phyloP scores from a whole-genome alignment of 2,797 vertebrate species.

The Acipenser oxyrinchus region DNA sequence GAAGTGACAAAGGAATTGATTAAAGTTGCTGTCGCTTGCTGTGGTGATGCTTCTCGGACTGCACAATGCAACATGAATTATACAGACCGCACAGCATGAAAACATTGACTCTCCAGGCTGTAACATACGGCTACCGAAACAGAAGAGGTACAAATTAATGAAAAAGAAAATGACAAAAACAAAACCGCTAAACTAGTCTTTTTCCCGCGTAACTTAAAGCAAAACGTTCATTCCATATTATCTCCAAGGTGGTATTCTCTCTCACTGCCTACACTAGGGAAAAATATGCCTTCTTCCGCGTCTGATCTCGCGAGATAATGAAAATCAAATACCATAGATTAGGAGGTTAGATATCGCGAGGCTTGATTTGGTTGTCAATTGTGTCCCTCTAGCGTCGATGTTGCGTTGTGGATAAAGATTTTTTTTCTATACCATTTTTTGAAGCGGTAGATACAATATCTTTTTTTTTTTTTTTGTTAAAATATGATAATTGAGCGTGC shows the following conservation, averaged over 20 bases:
- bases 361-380: neutral
- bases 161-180: neutral
- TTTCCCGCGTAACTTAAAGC: constrained; percentile 18
- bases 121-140: constrained; percentile 10
- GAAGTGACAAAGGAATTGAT: constrained; percentile 47
- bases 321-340: neutral
- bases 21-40: constrained; percentile 35
- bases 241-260: constrained; percentile 26
- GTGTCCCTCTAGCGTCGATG: neutral
- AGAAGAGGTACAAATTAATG: constrained; percentile 8
- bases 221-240: constrained; percentile 36
- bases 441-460: no score
- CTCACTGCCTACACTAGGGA: constrained; percentile 32
- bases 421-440: no score
- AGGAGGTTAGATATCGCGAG: constrained; percentile 34
- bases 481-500: no score
- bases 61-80: constrained; percentile 25
- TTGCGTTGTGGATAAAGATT: no score
- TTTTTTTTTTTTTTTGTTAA: no score
- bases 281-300: constrained; percentile 54
- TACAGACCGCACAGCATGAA: constrained; percentile 48
- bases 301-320: constrained; percentile 57
- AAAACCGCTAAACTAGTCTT: constrained; percentile 18
- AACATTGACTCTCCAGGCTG: constrained; percentile 26
- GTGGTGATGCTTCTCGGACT: constrained; percentile 31